phyloP scores from a whole-genome alignment of 2,113 vertebrate genomes.

The Oplegnathus fasciatus region DNA sequence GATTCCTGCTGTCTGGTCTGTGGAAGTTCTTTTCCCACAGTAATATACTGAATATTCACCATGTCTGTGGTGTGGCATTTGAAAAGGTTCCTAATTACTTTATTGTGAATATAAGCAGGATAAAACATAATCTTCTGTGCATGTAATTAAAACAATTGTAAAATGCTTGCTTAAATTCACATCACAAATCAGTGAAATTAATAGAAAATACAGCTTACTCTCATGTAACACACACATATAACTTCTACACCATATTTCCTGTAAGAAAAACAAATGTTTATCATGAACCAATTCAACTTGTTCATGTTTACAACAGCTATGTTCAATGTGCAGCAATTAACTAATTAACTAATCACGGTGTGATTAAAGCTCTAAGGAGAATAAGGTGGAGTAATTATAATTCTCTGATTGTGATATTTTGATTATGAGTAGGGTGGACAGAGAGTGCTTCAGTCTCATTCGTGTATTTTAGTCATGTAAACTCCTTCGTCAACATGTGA shows the following conservation, averaged over 20 bases:
- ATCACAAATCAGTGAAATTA: not conserved
- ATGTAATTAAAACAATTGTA: not conserved
- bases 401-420: too few relatives aligned
- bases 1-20: not conserved
- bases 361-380: not conserved
- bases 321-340: not conserved
- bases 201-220: not conserved
- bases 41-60: not conserved
- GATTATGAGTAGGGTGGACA: too few relatives aligned
- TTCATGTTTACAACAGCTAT: too few relatives aligned
- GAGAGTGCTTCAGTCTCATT: not conserved
- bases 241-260: not conserved
- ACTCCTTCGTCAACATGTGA: too few relatives aligned
- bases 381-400: not conserved
- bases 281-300: too few relatives aligned
- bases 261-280: not conserved
- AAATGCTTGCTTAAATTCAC: not conserved
- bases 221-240: not conserved
- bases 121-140: not conserved
- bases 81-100: not conserved
- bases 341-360: not conserved
- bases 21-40: not conserved
- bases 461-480: not conserved
- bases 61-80: too few relatives aligned
- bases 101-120: not conserved